A percentile compares a stretch with the other conserved stretches of the same genome.
phyloP scores from a whole-genome alignment of 2,888 invertebrate genomes.

The Ichneumoninae sp. region DNA sequence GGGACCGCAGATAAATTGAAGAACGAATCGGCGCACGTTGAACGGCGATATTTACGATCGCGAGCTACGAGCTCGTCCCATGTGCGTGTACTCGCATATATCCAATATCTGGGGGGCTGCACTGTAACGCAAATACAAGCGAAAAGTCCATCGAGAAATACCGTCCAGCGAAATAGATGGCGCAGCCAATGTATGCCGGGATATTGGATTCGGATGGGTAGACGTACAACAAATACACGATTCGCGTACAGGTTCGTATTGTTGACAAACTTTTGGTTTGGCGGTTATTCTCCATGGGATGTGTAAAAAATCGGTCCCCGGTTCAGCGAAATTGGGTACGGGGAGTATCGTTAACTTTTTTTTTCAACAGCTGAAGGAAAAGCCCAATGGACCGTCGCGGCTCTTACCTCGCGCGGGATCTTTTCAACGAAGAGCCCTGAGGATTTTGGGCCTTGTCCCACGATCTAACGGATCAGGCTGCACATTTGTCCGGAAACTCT shows the following conservation, averaged over 20 bases:
- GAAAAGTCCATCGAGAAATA: constrained; percentile 2
- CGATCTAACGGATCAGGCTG: not conserved
- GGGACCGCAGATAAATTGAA: constrained; percentile 11
- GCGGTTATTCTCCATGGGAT: not conserved
- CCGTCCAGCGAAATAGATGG: constrained; percentile 5
- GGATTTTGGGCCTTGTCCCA: not conserved
- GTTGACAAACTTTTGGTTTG: not conserved
- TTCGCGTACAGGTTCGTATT: not conserved
- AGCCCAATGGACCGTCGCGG: not conserved
- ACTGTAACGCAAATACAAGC: not conserved
- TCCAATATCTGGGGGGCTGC: not conserved
- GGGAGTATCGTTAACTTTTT: not conserved
- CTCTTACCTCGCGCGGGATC: not conserved
- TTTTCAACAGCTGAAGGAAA: not conserved
- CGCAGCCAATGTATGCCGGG: not conserved
- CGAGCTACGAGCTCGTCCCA: not conserved
- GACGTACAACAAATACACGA: not conserved
- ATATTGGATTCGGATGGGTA: not conserved
- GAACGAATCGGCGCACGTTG: constrained; percentile 34
- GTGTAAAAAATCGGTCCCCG: not conserved
- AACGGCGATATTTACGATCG: constrained; percentile 48
- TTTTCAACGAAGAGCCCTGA: not conserved
- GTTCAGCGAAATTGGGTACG: not conserved
- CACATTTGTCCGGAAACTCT: not conserved
- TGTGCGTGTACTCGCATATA: constrained; percentile 2